These are phyloP conservation scores for Theristus sp. DNA, from an alignment of 2,888 invertebrate species.

Conservation along the genomic window DNA sequence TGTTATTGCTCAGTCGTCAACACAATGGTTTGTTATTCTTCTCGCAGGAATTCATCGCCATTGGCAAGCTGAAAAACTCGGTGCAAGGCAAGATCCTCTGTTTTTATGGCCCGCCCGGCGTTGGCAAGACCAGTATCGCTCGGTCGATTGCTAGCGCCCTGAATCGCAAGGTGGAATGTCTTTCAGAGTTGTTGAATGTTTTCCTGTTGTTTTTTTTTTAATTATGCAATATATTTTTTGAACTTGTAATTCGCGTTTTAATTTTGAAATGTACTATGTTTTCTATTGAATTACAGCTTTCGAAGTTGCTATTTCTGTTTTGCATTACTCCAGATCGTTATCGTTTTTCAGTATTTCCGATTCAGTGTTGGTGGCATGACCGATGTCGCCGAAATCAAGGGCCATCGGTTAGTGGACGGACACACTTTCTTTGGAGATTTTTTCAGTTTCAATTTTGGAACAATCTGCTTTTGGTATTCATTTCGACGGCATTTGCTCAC, in stretches of 20 bases:
- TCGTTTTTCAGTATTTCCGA: conserved; percentile 58
- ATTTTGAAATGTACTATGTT: too few species aligned
- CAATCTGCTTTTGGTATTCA: too few species aligned
- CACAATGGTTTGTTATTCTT: not conserved
- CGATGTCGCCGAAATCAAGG: conserved; percentile 98
- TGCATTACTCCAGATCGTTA: not conserved
- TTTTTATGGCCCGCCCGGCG: conserved; percentile 95
- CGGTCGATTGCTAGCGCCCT: conserved; percentile 82
- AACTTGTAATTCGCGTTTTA: too few species aligned
- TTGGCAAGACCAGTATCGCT: conserved; percentile 90
- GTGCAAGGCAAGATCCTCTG: conserved; percentile 98
- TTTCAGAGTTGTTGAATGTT: not conserved
- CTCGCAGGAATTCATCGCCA: conserved; percentile 76
- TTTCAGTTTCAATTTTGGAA: too few species aligned
- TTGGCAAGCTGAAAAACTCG: conserved; percentile 66
- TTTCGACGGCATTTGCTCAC: too few species aligned
- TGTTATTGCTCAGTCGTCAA: not conserved
- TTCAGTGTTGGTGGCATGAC: conserved; percentile 99
- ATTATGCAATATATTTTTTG: too few species aligned
- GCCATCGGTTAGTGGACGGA: conserved; percentile 55
- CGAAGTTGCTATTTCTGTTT: too few species aligned
- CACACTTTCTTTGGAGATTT: too few species aligned
- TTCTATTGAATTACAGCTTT: too few species aligned
- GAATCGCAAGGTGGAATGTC: conserved; percentile 49
- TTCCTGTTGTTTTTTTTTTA: too few species aligned